These are phyloP conservation scores for Charadrius vociferus DNA, from an alignment of 2,113 vertebrate genomes.

Conservation along the genomic window DNA sequence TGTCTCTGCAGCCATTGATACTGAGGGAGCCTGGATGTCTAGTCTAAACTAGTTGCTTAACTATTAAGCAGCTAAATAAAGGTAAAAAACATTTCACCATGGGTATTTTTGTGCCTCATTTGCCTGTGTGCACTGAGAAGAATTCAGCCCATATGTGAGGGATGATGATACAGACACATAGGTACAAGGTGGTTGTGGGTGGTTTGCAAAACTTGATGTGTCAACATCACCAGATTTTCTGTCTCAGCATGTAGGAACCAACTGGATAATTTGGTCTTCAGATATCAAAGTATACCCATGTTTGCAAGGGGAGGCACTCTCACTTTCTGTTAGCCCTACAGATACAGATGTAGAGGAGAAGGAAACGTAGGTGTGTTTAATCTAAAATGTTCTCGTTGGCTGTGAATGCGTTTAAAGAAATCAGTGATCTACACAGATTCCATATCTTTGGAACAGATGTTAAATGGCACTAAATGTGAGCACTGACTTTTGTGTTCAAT, in stretches of 20 bases:
- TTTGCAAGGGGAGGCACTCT: neutral
- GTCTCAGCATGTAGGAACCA: neutral
- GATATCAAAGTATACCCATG: neutral
- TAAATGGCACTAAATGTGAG: neutral
- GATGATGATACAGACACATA: neutral
- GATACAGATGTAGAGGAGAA: neutral
- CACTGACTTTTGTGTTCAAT: neutral
- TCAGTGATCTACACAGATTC: neutral
- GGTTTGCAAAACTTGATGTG: constrained; percentile 3
- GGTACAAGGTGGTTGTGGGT: neutral
- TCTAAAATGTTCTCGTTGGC: neutral
- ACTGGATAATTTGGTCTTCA: neutral
- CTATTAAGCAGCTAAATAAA: constrained; percentile 13
- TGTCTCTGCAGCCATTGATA: neutral
- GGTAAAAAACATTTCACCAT: neutral
- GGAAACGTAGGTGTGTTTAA: neutral
- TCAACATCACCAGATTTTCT: neutral
- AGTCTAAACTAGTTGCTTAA: neutral
- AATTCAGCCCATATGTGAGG: neutral
- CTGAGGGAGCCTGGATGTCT: constrained; percentile 43
- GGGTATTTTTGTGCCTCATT: neutral
- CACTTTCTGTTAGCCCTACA: neutral
- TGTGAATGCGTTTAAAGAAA: neutral
- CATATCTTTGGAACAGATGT: neutral
- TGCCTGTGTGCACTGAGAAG: neutral